Evolutionary conservation across 2,888 invertebrate species (phyloP), one percentile per base, ranked within the genome.

Genomic region (Polymixis lichenea): DNA sequence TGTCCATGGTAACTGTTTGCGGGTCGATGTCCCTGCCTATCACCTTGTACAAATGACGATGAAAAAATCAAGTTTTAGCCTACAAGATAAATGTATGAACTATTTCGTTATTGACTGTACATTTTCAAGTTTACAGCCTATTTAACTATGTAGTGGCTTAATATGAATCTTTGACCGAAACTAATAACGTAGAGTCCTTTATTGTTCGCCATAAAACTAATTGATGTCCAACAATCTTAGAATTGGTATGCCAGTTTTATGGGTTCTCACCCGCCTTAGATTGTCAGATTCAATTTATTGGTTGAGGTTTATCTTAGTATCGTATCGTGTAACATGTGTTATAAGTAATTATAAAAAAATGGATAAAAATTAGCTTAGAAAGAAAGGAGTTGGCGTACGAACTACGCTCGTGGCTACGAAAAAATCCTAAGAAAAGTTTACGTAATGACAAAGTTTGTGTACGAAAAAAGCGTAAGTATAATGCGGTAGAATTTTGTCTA

Each of bases 161-260:
- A 86, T 83, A 81, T 76, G 78, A 56, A 69, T 75, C 75, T 82
- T 72, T 77, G 82, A 75, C 80, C 86, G 77, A 85, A 81, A 80
- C 90, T 91, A 91, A 92, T 91, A 90, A 89, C 84, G 89, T 86
- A 84, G 87, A 89, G 89, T 86, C 87, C 87, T 94, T 93, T 93
- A 94, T 89, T 88, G 90, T 88, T 78, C 77, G 76, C 90, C 86
- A 90, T 94, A 93, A 94, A 94, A 92, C 90, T 94, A 94, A 95
- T 94, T 94, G 93, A 94, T 92, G 92, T 91, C 91, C 93, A 90
- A 89, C 89, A 86, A 87, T 87, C 87, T 82, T 84, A 75, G 79
- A 88, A 87, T 86, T 88, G 86, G 87, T 86, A 86, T 89, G 88
- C 89, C 88, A 85, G 87, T 91, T 92, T 93, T 91, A 91, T 89